Conservation (phyloP, 2,797 vertebrate species). For the Cossypha polioptera region DNA sequence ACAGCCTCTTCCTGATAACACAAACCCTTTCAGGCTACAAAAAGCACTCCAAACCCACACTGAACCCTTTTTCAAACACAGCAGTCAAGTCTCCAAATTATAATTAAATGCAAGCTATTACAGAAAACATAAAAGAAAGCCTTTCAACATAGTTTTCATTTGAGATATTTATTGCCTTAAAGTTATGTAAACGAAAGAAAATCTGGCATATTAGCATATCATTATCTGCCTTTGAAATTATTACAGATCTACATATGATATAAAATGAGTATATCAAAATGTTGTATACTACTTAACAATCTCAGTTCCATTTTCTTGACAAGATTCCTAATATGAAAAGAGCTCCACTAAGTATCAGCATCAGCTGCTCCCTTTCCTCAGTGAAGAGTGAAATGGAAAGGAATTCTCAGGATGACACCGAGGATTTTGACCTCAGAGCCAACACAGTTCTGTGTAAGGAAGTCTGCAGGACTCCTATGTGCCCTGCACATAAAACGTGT, state of each 20-base stretch:
- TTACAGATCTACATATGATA: background rate
- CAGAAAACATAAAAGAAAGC: conserved; percentile 18
- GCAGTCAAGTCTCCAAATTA: background rate
- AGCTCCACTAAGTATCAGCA: background rate
- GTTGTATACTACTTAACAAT: background rate
- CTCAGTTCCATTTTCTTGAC: background rate
- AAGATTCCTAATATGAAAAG: background rate
- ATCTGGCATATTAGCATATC: background rate
- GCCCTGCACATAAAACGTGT: rapidly evolving
- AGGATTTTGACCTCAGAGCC: background rate
- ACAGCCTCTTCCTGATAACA: background rate
- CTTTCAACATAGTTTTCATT: background rate
- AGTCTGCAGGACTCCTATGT: background rate
- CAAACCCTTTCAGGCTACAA: background rate
- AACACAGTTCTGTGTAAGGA: background rate
- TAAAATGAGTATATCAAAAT: background rate
- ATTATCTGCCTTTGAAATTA: conserved; percentile 1
- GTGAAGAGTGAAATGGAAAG: background rate
- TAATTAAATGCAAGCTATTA: conserved; percentile 47
- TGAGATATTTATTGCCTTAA: conserved; percentile 31
- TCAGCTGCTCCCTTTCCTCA: background rate
- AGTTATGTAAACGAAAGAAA: conserved; percentile 25
- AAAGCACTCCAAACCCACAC: background rate
- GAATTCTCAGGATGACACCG: background rate
- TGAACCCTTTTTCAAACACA: background rate